Conservation (phyloP, 2,113 vertebrate genomes). For the Lycocorax pyrrhopterus region DNA sequence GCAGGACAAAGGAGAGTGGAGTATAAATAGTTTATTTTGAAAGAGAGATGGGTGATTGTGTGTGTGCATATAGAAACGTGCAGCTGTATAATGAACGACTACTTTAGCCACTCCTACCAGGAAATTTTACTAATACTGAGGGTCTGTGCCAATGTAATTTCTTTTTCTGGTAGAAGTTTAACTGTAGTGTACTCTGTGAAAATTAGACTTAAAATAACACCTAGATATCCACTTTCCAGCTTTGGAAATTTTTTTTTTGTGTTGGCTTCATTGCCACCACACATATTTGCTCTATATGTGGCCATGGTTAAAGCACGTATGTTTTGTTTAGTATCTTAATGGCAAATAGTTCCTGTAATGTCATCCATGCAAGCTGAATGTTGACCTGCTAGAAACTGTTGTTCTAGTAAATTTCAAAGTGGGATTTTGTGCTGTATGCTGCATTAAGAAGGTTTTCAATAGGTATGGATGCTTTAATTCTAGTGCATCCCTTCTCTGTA, state of each 20-base stretch:
- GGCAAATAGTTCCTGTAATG: background rate
- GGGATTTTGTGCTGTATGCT: background rate
- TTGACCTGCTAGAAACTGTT: background rate
- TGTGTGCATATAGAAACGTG: fast-evolving
- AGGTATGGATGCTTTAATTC: background rate
- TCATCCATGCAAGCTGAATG: background rate
- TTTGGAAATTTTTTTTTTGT: background rate
- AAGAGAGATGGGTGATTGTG: background rate
- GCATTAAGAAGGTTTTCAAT: background rate
- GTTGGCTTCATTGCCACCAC: background rate
- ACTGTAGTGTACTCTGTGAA: background rate
- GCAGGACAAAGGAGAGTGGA: background rate
- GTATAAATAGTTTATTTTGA: background rate
- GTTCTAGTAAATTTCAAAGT: background rate
- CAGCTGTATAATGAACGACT: background rate
- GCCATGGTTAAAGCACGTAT: background rate
- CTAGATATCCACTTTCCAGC: background rate
- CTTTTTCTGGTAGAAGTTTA: background rate
- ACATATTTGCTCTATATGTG: background rate
- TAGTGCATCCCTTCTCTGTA: background rate
- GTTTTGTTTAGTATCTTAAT: background rate
- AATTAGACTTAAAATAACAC: background rate
- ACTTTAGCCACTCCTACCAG: background rate
- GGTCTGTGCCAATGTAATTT: background rate
- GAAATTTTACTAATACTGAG: background rate